Evolutionary conservation across 2,113 vertebrate species (phyloP).

Genomic region (Thunnus thynnus): DNA sequence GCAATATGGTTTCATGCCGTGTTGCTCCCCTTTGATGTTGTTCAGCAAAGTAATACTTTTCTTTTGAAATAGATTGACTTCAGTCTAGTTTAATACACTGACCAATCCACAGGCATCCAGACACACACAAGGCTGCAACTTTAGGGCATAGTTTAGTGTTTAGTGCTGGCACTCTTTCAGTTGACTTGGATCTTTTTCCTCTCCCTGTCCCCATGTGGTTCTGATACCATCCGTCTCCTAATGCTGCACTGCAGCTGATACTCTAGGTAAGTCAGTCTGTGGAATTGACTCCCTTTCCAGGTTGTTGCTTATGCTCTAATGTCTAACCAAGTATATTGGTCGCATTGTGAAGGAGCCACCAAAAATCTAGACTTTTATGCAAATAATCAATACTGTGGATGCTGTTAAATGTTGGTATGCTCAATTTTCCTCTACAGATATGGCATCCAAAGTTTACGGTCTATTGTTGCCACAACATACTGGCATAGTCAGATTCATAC

Average conservation of each 20-base stretch:
- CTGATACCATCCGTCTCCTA: slow-evolving; percentile 63
- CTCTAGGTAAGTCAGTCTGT: slow-evolving; percentile 80
- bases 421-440: slow-evolving; percentile 2
- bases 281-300: slow-evolving; percentile 42
- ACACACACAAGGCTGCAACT: slow-evolving; percentile 21
- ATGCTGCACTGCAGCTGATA: slow-evolving; percentile 81
- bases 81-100: too few relatives aligned
- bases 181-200: slow-evolving; percentile 74
- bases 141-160: slow-evolving; percentile 47
- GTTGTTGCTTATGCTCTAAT: slow-evolving; percentile 27
- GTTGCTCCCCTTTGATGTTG: too few relatives aligned
- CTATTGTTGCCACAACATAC: neutral
- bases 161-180: slow-evolving; percentile 45
- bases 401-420: slow-evolving; percentile 15
- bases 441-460: neutral
- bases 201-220: slow-evolving; percentile 68
- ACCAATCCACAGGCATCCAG: neutral
- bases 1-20: too few relatives aligned
- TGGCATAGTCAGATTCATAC: neutral
- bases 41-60: neutral
- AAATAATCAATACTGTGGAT: slow-evolving; percentile 1
- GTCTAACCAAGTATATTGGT: slow-evolving; percentile 26
- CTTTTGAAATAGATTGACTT: too few relatives aligned
- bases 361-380: neutral
- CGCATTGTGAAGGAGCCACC: slow-evolving; percentile 12